These are phyloP conservation scores for Tautogolabrus adspersus DNA, from an alignment of 2,113 vertebrate species.

Conservation along the genomic window DNA sequence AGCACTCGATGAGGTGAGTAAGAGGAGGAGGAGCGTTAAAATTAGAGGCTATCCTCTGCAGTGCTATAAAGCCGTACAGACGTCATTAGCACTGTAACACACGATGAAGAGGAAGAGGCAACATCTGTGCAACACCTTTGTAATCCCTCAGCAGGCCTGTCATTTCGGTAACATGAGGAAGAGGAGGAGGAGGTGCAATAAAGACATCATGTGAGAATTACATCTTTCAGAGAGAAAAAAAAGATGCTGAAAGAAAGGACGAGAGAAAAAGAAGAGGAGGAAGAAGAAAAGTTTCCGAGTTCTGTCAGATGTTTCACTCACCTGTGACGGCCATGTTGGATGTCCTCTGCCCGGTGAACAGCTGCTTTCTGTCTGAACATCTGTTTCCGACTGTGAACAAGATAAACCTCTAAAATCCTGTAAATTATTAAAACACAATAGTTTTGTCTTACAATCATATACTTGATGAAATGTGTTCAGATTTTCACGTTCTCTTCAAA, in stretches of 20 bases:
- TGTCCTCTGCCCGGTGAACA: background rate
- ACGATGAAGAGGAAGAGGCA: conserved; percentile 43
- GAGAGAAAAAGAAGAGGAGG: background rate
- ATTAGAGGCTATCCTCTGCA: conserved; percentile 23
- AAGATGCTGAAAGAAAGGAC: too few species aligned
- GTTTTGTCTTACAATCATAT: too few species aligned
- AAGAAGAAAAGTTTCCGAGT: background rate
- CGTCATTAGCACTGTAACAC: conserved; percentile 28
- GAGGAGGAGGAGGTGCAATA: conserved; percentile 1
- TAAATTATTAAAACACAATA: too few species aligned
- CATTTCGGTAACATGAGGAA: background rate
- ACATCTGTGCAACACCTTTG: conserved; percentile 43
- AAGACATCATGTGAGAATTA: conserved; percentile 15
- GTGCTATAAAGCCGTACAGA: conserved; percentile 19
- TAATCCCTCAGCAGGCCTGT: conserved; percentile 28
- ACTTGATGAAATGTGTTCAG: too few species aligned
- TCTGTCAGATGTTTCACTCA: background rate
- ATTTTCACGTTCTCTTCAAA: too few species aligned
- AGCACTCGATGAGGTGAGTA: conserved; percentile 7
- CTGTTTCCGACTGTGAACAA: too few species aligned
- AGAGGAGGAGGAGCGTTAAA: background rate
- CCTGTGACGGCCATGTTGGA: conserved; percentile 12
- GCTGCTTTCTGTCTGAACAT: background rate
- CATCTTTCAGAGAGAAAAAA: background rate
- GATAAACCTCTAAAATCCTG: too few species aligned